Conservation (phyloP, 2,797 vertebrate species). For the Pseudotriccus pelzelni region DNA sequence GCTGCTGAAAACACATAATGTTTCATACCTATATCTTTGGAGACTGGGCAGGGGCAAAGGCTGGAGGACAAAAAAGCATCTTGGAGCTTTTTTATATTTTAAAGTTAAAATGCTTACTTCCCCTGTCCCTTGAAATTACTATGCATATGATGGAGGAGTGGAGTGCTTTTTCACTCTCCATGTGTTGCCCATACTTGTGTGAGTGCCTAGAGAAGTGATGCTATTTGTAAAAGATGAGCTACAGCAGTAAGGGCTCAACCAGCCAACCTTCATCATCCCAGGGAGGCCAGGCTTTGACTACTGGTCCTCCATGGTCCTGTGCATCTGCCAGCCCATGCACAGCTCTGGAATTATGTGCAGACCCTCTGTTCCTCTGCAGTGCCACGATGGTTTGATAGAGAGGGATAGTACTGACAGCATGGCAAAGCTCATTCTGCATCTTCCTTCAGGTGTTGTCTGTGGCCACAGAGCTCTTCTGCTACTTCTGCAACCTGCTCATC, state of each 20-base stretch:
- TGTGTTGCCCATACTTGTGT: background rate
- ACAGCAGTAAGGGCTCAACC: background rate
- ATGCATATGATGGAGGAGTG: background rate
- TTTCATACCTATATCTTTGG: background rate
- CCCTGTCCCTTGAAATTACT: background rate
- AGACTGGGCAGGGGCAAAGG: background rate
- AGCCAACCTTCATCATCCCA: background rate
- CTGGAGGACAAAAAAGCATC: background rate
- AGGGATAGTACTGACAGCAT: background rate
- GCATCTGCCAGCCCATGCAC: background rate
- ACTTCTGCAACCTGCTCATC: background rate
- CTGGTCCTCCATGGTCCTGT: fast-evolving
- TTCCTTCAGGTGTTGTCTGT: background rate
- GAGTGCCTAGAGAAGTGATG: background rate
- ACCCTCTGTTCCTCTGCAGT: background rate
- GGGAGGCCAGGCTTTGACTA: background rate
- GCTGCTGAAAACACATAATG: background rate
- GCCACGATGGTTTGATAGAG: background rate
- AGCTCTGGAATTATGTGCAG: fast-evolving
- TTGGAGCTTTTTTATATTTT: background rate
- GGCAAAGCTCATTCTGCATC: background rate
- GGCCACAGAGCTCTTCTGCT: background rate
- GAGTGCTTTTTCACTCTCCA: background rate
- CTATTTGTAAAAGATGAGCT: background rate
- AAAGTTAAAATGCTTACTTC: background rate